These are phyloP conservation scores for Brachionus sp. DNA, from an alignment of 1,140 invertebrate species.

Conservation along the genomic window DNA sequence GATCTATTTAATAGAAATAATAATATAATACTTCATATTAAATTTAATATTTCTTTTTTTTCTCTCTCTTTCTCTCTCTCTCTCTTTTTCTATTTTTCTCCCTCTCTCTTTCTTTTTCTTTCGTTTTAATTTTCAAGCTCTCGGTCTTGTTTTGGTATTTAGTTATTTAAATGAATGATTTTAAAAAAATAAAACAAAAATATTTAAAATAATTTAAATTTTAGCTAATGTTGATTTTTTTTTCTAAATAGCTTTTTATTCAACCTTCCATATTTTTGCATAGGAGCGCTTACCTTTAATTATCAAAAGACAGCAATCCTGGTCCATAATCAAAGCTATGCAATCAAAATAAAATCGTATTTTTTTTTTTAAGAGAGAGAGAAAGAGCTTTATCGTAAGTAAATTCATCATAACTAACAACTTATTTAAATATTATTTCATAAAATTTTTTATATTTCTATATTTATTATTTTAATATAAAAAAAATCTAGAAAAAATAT, in stretches of 20 bases:
- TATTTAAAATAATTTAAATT: slow-evolving; percentile 8
- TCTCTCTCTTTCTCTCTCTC: background rate
- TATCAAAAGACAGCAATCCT: background rate
- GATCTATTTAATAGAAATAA: slow-evolving; percentile 11
- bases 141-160: background rate
- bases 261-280: background rate
- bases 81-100: background rate
- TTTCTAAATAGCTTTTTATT: background rate
- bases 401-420: background rate
- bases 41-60: slow-evolving; percentile 8
- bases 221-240: slow-evolving; percentile 10
- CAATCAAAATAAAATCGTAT: background rate
- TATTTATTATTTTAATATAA: background rate
- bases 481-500: background rate
- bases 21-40: slow-evolving; percentile 12
- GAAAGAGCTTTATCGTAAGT: background rate
- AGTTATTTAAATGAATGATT: background rate
- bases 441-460: background rate
- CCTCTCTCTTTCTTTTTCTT: background rate
- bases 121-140: background rate
- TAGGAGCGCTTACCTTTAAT: background rate
- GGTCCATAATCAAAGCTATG: background rate
- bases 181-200: slow-evolving; percentile 13
- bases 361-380: background rate
- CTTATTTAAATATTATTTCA: background rate